Percentiles rank a stretch among this genome's conserved stretches.
Conservation (phyloP, 1,140 invertebrate species). For the Achatina immaculata region DNA sequence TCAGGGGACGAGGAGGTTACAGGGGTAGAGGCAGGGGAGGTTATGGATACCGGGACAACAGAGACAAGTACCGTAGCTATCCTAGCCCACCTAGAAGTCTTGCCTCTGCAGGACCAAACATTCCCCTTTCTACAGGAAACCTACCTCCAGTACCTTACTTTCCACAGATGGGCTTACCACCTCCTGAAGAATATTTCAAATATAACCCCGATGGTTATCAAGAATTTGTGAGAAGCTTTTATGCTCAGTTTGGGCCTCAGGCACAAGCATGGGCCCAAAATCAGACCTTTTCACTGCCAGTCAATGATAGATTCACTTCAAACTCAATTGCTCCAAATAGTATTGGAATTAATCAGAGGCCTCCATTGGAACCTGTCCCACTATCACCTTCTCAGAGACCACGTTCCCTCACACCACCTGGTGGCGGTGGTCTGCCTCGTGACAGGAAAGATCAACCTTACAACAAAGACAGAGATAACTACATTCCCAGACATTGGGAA, state of each 20-base stretch:
- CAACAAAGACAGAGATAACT: constrained; percentile 21
- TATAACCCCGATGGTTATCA: constrained; percentile 30
- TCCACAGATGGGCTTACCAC: constrained; percentile 31
- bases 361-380: constrained; percentile 19
- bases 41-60: constrained; percentile 8
- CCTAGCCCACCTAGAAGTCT: constrained; percentile 15
- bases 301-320: neutral
- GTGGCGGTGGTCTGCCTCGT: neutral
- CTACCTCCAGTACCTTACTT: constrained; percentile 35
- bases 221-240: constrained; percentile 31
- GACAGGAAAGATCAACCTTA: constrained; percentile 20
- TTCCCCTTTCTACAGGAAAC: neutral
- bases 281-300: constrained; percentile 2
- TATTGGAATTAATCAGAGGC: neutral
- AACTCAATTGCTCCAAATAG: neutral
- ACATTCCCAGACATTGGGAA: constrained; percentile 16
- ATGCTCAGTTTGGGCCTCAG: constrained; percentile 24
- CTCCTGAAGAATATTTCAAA: constrained; percentile 34
- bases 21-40: constrained; percentile 28
- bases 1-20: constrained; percentile 28
- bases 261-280: constrained; percentile 16
- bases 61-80: neutral
- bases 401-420: constrained; percentile 23
- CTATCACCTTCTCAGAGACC: constrained; percentile 29
- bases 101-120: neutral